Evolutionary conservation across 2,113 vertebrate genomes (phyloP).

Genomic region (Gymnobelideus leadbeateri): DNA sequence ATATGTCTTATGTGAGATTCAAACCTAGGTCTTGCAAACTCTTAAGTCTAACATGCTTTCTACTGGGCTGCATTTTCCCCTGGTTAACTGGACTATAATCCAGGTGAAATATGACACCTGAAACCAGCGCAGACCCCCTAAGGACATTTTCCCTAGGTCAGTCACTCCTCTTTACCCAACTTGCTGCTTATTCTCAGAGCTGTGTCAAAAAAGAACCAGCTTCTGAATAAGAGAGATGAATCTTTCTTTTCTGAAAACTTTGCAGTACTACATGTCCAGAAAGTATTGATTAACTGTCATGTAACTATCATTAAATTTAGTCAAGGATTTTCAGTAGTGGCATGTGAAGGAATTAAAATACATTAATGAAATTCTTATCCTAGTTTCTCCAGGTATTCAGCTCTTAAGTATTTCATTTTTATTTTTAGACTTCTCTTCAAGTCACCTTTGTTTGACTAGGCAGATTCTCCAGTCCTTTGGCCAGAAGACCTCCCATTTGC

Average conservation of each 20-base stretch:
- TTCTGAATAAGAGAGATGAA: background rate
- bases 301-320: background rate
- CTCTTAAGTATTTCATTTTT: conserved; percentile 30
- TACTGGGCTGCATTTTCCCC: background rate
- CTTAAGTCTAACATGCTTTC: background rate
- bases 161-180: background rate
- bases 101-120: background rate
- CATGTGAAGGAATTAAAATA: conserved; percentile 23
- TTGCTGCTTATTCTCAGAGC: background rate
- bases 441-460: conserved; percentile 17
- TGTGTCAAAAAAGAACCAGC: background rate
- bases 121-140: background rate
- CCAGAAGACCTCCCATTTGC: conserved; percentile 10
- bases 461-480: conserved; percentile 29
- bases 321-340: background rate
- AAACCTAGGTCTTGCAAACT: background rate
- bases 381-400: conserved; percentile 13
- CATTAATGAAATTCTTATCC: conserved; percentile 25
- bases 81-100: background rate
- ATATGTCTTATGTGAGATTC: background rate
- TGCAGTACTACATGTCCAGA: background rate
- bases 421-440: conserved; percentile 35
- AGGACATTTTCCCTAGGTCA: background rate
- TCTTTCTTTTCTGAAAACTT: background rate
- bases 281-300: background rate